Evolutionary conservation across 2,888 invertebrate genomes (phyloP), one percentile per base, ranked within the genome.

Genomic region (Herminia tarsipennalis): DNA sequence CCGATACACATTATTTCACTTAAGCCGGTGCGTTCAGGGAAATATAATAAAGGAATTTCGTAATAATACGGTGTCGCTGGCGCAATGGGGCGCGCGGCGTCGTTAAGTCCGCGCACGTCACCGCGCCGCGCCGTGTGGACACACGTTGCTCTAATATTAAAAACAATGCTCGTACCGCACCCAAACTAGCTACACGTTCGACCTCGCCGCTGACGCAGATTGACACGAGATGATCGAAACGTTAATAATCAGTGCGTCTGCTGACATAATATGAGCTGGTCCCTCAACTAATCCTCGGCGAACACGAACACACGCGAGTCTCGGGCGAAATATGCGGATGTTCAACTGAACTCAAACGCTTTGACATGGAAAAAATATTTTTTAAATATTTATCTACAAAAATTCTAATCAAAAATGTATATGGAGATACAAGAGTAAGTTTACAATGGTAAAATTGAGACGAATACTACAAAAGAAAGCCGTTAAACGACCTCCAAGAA

Each of bases 91-190:
- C 30, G 40, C 39, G 39, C 36, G 21, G 43, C 30, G 45, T 56
- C 62, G 62, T 66, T 60, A 56, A 66, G 66, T 66, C 65, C 38
- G 50, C 61, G 65, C 70, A 63, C 66, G 69, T 67, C 69, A 57
- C 22, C 51, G 25, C 55, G 51, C 42, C 51, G 66, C 66, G 63
- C 66, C 66, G 64, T 64, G 59, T 59, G 67, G 56, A 52, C 38
- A 44, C 68, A 65, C 63, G 66, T 71, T 67, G 72, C 55, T 65
- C 56, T 66, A 57, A 68, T 71, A 73, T 75, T 73, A 70, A 68
- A 75, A 74, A 70, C 62, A 68, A 66, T 59, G 58, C 56, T 51
- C 32, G 12, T 32, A 9, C 27, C 9, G n/a, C 12, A 9, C 16
- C 9, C 24, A 4, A 0, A n/a, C 29, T 16, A 2, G 4, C 24